phyloP scores from a whole-genome alignment of 1,140 invertebrate species.

The Vanessa tameamea region DNA sequence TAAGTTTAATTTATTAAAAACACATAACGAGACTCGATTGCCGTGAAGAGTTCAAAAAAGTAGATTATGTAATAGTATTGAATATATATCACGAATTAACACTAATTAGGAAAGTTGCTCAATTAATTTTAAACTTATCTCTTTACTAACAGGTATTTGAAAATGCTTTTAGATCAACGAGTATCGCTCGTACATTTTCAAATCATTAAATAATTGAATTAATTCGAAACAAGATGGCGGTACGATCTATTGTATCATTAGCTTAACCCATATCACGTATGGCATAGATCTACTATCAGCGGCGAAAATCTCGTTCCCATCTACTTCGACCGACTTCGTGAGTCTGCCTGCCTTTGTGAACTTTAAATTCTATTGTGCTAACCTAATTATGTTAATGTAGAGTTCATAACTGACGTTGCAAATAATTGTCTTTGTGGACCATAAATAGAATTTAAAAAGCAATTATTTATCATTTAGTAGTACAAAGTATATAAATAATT shows the following conservation, averaged over 20 bases:
- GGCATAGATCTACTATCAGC: neutral
- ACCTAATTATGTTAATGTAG: neutral
- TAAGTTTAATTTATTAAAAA: no score
- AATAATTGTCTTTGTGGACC: neutral
- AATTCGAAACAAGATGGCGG: neutral
- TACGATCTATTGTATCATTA: constrained; percentile 9
- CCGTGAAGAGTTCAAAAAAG: no score
- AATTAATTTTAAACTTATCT: no score
- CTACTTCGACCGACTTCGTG: constrained; percentile 10
- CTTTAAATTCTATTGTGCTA: constrained; percentile 8
- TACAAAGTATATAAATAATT: no score
- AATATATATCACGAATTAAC: no score
- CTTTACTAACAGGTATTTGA: no score
- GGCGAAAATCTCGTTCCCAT: constrained; percentile 9
- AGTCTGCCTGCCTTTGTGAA: constrained; percentile 5
- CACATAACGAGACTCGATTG: no score
- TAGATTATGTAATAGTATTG: no score
- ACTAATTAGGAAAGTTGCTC: no score
- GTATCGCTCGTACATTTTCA: no score
- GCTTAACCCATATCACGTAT: neutral
- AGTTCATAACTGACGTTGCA: neutral
- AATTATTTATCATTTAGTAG: no score
- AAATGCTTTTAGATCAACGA: no score
- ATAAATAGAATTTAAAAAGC: neutral
- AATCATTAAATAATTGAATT: neutral